These are phyloP conservation scores for Emys orbicularis DNA, from an alignment of 2,797 vertebrate species.

Conservation along the genomic window DNA sequence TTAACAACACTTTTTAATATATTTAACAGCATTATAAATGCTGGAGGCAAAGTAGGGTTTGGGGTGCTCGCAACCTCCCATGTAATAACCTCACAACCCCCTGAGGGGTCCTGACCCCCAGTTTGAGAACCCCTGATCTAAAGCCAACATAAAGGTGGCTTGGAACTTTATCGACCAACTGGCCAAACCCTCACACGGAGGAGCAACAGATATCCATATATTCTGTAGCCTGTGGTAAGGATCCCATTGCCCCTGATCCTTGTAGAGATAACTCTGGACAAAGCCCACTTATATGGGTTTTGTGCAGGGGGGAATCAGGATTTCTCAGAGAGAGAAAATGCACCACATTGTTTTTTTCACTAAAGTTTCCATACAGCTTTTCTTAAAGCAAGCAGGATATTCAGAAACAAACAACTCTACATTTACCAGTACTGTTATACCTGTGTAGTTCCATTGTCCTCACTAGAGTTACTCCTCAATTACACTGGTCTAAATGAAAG, in stretches of 20 bases:
- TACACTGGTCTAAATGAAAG: fast-evolving
- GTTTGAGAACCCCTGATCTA: too few relatives aligned
- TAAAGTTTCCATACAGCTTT: not conserved
- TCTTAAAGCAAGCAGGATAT: not conserved
- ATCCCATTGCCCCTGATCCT: not conserved
- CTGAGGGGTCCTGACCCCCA: too few relatives aligned
- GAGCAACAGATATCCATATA: too few relatives aligned
- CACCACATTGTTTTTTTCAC: not conserved
- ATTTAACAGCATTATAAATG: too few relatives aligned
- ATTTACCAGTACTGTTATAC: too few relatives aligned
- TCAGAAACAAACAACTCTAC: not conserved
- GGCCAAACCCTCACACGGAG: too few relatives aligned
- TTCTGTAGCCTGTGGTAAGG: not conserved
- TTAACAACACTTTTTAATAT: too few relatives aligned
- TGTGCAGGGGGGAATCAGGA: not conserved
- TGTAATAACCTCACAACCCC: too few relatives aligned
- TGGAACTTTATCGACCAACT: not conserved
- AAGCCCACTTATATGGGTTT: not conserved
- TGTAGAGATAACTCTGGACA: not conserved
- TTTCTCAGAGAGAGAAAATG: not conserved
- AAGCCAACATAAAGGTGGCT: not conserved
- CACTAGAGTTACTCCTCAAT: not conserved
- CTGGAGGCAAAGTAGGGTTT: too few relatives aligned
- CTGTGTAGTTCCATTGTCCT: too few relatives aligned
- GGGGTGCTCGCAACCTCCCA: too few relatives aligned